Base-by-base conservation (phyloP, 2,888 invertebrate genomes). In the Alloplasta piceator region DNA sequence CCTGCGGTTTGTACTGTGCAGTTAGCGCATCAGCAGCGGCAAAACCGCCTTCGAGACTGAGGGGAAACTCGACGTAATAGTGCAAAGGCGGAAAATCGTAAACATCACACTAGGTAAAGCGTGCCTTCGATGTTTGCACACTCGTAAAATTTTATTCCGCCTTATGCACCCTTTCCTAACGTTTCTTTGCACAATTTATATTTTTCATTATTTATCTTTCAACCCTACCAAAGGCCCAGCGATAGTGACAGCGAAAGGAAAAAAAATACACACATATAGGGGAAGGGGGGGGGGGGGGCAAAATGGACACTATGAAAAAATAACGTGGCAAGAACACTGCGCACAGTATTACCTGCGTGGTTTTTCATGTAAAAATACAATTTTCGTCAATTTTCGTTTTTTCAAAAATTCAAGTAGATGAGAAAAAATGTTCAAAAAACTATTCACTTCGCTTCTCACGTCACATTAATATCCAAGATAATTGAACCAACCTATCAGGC, bases 1-100 rank as follows among this genome's bases (percentile, higher is more conserved):
- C 26, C 46, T 76, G 63, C 66, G 71, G 75, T 66, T 38, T 41
- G 50, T 52, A 61, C 14, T 73, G 64, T 64, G 64, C 48, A 76
- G 66, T 80, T 80, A 63, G 71, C 75, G 71, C 70, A 66, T 50
- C 71, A 55, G 75, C 78, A 64, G 60, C 66, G 50, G 9, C 50
- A 39, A 39, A 41, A 72, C 50, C 80, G 26, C 26, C 76, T 52
- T 60, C 46, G 48, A 61, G 80, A 41, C 48, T 48, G 26, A 61
- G n/a, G 55, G 12, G 16, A 75, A 67, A 71, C 56, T 61, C 26
- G 46, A 61, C 58, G 66, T 55, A 26, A 26, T 26, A 50, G 60
- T 61, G 61, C 48, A 56, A 66, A 75, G 61, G 67, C 67, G 50
- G 14, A 43, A 63, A 66, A 55, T 72, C 61, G 66, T 50, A 61